These are phyloP conservation scores for Dicrostonyx torquatus DNA, from an alignment of 2,797 vertebrate species.

Conservation along the genomic window DNA sequence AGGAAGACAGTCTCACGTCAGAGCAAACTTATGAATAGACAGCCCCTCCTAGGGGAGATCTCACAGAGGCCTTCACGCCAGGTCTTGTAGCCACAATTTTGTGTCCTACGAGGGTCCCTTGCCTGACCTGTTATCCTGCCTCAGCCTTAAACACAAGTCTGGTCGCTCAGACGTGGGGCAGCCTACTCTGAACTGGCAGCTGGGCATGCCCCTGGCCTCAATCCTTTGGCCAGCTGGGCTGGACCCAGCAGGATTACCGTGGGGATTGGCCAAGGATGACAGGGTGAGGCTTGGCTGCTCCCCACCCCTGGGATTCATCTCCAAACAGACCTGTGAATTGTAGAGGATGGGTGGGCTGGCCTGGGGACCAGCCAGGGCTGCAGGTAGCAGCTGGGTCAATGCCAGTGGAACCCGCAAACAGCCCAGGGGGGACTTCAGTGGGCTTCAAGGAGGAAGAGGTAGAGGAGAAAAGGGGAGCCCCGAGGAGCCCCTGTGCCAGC, in stretches of 20 bases:
- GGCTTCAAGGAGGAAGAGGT: background rate
- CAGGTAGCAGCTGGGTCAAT: background rate
- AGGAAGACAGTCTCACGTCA: too few relatives aligned
- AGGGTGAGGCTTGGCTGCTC: fast-evolving
- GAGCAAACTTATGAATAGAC: background rate
- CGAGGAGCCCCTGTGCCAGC: background rate
- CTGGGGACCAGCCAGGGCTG: background rate
- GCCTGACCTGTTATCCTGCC: background rate
- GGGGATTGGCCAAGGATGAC: slow-evolving; percentile 88
- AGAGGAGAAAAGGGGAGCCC: background rate
- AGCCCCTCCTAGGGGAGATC: background rate
- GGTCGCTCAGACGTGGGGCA: background rate
- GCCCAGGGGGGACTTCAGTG: background rate
- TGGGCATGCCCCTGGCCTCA: slow-evolving; percentile 86
- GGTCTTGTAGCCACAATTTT: background rate
- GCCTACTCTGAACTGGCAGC: slow-evolving; percentile 53
- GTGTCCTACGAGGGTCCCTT: background rate
- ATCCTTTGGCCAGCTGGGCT: slow-evolving; percentile 88
- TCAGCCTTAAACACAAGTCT: background rate
- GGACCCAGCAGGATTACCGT: slow-evolving; percentile 90
- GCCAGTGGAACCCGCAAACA: background rate
- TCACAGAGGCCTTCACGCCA: background rate
- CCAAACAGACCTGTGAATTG: slow-evolving; percentile 37
- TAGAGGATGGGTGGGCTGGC: slow-evolving; percentile 21
- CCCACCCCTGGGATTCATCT: background rate